Conservation (phyloP, 1,140 invertebrate species). For the Platorchestia sp. region DNA sequence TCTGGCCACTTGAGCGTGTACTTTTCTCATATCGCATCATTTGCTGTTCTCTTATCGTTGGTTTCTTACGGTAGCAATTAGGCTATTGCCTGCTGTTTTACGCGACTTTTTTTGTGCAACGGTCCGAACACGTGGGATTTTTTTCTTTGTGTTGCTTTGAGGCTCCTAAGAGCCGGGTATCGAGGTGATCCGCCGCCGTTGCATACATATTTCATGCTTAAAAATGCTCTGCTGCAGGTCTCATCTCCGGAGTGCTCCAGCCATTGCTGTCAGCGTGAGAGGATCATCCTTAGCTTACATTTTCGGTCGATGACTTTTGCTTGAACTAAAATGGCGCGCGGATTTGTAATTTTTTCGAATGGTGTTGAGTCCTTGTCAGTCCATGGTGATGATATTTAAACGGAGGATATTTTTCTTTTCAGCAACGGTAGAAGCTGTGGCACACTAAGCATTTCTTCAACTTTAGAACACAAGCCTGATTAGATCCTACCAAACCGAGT, state of each 20-base stretch:
- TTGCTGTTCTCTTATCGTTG: neutral
- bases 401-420: neutral
- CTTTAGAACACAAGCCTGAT: no score
- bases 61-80: neutral
- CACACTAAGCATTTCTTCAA: no score
- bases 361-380: neutral
- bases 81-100: neutral
- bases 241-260: neutral
- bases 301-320: neutral
- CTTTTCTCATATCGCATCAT: neutral
- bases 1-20: neutral
- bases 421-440: no score
- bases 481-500: no score
- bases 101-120: neutral
- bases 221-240: neutral
- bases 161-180: neutral
- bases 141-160: neutral
- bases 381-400: neutral
- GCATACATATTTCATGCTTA: constrained; percentile 1
- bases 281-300: neutral
- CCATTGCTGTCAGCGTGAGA: neutral
- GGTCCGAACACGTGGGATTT: neutral
- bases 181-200: neutral
- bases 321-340: neutral
- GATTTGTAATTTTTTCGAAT: neutral